Evolutionary conservation across 1,140 invertebrate species (phyloP).

Genomic region (Glomeris maerens): DNA sequence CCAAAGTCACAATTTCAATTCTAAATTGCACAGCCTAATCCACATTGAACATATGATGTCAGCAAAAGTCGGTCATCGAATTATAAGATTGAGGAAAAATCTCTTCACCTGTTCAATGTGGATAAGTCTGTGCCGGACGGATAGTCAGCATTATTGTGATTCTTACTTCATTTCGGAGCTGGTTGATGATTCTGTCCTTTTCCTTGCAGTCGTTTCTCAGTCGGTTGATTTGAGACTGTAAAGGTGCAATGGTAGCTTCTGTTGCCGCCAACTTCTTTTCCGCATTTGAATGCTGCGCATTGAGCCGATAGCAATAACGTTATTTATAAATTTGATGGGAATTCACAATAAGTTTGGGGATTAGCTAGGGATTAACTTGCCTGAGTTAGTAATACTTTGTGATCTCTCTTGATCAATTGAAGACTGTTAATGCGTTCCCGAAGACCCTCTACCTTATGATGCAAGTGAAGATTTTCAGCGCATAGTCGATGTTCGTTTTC

Average conservation of each 20-base stretch:
- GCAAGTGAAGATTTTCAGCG: slow-evolving; percentile 12
- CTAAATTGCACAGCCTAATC: too few species aligned
- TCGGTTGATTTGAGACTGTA: background rate
- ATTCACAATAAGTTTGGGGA: background rate
- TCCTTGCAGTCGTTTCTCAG: slow-evolving; percentile 2
- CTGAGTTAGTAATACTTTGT: slow-evolving; percentile 1
- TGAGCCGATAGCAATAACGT: background rate
- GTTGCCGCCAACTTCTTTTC: background rate
- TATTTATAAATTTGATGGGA: background rate
- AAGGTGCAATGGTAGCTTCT: background rate
- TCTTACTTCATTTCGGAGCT: slow-evolving; percentile 10
- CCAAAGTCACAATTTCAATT: too few species aligned
- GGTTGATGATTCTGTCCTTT: slow-evolving; percentile 5
- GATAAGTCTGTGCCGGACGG: too few species aligned
- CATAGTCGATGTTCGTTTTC: slow-evolving; percentile 3
- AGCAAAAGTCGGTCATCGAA: too few species aligned
- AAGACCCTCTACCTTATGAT: slow-evolving; percentile 10
- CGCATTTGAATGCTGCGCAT: background rate
- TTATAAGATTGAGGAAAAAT: too few species aligned
- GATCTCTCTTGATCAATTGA: slow-evolving; percentile 8
- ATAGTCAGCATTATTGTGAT: too few species aligned
- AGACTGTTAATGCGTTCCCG: slow-evolving; percentile 10
- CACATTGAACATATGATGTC: too few species aligned
- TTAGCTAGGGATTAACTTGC: background rate
- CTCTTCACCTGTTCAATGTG: too few species aligned